phyloP scores from a whole-genome alignment of 2,888 invertebrate species.

The Crepidodera aurea region DNA sequence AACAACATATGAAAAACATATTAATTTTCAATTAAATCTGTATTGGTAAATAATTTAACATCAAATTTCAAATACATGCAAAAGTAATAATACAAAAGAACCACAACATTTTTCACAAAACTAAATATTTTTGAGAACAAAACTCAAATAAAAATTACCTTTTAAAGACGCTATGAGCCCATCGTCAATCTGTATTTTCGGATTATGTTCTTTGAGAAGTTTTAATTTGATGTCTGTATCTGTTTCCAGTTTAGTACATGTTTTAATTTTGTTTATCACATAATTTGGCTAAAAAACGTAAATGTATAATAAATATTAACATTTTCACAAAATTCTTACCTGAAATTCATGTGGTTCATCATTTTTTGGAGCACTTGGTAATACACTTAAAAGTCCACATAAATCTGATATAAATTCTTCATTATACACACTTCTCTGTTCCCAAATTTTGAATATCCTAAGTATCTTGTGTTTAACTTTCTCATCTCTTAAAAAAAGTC shows the following conservation, averaged over 20 bases:
- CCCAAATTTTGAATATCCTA: conserved; percentile 95
- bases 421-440: conserved; percentile 89
- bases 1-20: conserved; percentile 2
- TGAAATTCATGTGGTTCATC: conserved; percentile 81
- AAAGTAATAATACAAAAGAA: too few relatives aligned
- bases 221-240: conserved; percentile 78
- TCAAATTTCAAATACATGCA: too few relatives aligned
- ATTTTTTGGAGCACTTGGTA: conserved; percentile 72
- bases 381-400: conserved; percentile 81
- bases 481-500: conserved; percentile 78
- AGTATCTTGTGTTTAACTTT: conserved; percentile 86
- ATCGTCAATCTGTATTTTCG: conserved; percentile 72
- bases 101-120: too few relatives aligned
- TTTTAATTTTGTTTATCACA: conserved; percentile 78
- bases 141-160: too few relatives aligned
- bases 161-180: conserved; percentile 86
- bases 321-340: conserved; percentile 62
- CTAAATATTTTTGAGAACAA: too few relatives aligned
- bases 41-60: too few relatives aligned
- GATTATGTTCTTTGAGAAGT: conserved; percentile 71
- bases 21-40: neutral
- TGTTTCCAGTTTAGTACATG: conserved; percentile 75
- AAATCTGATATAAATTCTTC: conserved; percentile 89
- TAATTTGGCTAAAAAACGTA: conserved; percentile 72
- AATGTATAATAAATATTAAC: too few relatives aligned